Conservation (phyloP, 2,888 invertebrate genomes). For the Drosophila picticornis region DNA sequence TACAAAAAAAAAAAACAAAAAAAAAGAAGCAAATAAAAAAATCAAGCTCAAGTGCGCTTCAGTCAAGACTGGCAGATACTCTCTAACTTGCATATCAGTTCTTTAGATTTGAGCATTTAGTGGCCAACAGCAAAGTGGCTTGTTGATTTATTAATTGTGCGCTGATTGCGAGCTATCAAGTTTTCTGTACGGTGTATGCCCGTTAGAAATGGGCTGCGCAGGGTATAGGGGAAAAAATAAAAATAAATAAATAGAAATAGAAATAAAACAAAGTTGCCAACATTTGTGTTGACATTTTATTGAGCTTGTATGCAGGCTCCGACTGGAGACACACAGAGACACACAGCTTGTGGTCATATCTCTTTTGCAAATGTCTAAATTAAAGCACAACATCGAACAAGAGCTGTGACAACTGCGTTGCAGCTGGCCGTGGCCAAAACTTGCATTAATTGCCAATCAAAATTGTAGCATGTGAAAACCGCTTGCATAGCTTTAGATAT, state of each 20-base stretch:
- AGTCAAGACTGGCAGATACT: slow-evolving; percentile 24
- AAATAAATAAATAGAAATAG: not conserved
- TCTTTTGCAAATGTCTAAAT: slow-evolving; percentile 77
- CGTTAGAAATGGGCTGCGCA: not conserved
- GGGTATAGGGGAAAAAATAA: slow-evolving; percentile 25
- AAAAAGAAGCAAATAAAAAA: not conserved
- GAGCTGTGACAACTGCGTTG: slow-evolving; percentile 10
- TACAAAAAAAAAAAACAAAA: not conserved
- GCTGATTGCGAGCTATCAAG: not conserved
- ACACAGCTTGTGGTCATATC: slow-evolving; percentile 68
- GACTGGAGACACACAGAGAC: slow-evolving; percentile 12
- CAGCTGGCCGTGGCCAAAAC: slow-evolving; percentile 47
- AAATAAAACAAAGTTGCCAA: slow-evolving; percentile 31
- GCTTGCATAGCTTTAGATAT: slow-evolving; percentile 47
- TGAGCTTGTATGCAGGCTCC: slow-evolving; percentile 55
- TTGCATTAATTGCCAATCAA: slow-evolving; percentile 77
- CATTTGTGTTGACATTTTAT: slow-evolving; percentile 80
- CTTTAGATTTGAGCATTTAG: not conserved
- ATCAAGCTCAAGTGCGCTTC: slow-evolving; percentile 3
- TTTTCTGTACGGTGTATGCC: not conserved
- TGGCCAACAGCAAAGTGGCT: not conserved
- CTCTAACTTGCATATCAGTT: slow-evolving; percentile 3
- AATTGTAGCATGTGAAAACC: slow-evolving; percentile 63
- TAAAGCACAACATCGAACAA: slow-evolving; percentile 53
- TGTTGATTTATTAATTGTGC: slow-evolving; percentile 2